These are phyloP conservation scores for Erpetoichthys calabaricus DNA, from an alignment of 2,797 vertebrate species.

Conservation along the genomic window DNA sequence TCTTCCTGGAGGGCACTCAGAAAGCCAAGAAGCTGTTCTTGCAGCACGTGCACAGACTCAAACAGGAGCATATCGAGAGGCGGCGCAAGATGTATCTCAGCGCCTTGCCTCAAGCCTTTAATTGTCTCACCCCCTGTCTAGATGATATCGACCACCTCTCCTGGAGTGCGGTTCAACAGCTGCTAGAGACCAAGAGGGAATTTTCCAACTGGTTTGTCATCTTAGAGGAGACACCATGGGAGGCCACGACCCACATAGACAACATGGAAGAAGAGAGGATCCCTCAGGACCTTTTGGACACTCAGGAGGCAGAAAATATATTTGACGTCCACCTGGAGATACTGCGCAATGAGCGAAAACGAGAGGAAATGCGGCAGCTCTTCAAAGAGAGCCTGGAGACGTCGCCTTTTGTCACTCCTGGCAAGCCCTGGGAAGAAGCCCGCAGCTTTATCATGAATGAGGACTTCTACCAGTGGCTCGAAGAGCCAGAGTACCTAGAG, in stretches of 20 bases:
- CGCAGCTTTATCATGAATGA: slow-evolving; percentile 95
- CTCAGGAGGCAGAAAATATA: slow-evolving; percentile 55
- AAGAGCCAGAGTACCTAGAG: slow-evolving; percentile 76
- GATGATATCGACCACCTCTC: slow-evolving; percentile 83
- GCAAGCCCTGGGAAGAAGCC: slow-evolving; percentile 93
- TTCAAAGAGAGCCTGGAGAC: slow-evolving; percentile 79
- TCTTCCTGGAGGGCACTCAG: slow-evolving; percentile 81
- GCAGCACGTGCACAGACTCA: slow-evolving; percentile 84
- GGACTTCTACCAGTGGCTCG: slow-evolving; percentile 89
- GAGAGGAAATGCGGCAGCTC: slow-evolving; percentile 71
- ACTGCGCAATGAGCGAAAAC: slow-evolving; percentile 69
- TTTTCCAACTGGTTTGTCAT: slow-evolving; percentile 84
- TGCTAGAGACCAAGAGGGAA: slow-evolving; percentile 79
- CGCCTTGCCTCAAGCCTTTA: slow-evolving; percentile 70
- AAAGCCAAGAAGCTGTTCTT: slow-evolving; percentile 91
- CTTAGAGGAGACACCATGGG: slow-evolving; percentile 89
- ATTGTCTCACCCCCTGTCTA: slow-evolving; percentile 66
- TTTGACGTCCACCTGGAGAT: slow-evolving; percentile 73
- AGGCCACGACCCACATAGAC: slow-evolving; percentile 75
- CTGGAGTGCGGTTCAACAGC: slow-evolving; percentile 62
- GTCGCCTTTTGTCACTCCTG: slow-evolving; percentile 84
- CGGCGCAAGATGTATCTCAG: slow-evolving; percentile 66
- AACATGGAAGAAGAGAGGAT: slow-evolving; percentile 72
- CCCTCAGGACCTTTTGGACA: slow-evolving; percentile 85
- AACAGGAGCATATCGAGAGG: slow-evolving; percentile 84